Percentiles rank a stretch among this genome's conserved stretches.
These are phyloP conservation scores for Melieria picta DNA, from an alignment of 2,888 invertebrate genomes.

Conservation along the genomic window DNA sequence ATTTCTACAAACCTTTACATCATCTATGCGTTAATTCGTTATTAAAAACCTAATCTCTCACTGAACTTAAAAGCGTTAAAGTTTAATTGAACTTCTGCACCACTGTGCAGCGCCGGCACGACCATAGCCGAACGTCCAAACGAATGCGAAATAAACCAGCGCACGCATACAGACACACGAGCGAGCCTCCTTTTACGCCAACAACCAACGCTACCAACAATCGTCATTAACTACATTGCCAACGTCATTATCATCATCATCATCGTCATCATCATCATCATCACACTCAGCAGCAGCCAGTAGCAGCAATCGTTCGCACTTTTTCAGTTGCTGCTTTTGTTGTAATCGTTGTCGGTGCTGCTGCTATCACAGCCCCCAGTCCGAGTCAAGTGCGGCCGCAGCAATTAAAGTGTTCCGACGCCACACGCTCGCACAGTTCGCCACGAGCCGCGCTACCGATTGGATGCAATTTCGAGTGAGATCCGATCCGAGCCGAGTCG, in stretches of 20 bases:
- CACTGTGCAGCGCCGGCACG: too few relatives aligned
- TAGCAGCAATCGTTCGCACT: constrained; percentile 2
- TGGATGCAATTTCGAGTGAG: constrained; percentile 33
- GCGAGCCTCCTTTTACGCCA: background rate
- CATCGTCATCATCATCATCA: too few relatives aligned
- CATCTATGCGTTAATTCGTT: too few relatives aligned
- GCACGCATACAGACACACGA: background rate
- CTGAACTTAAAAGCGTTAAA: too few relatives aligned
- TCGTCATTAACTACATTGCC: background rate
- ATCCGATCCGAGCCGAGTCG: too few relatives aligned
- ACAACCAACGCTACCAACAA: background rate
- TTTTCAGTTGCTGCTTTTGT: constrained; percentile 9
- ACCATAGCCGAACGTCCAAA: too few relatives aligned
- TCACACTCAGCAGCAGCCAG: background rate
- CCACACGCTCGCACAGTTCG: constrained; percentile 44
- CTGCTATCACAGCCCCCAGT: constrained; percentile 28
- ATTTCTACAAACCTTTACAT: too few relatives aligned
- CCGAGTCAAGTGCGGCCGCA: constrained; percentile 4
- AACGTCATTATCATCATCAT: too few relatives aligned
- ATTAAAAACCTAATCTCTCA: too few relatives aligned
- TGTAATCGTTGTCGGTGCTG: constrained; percentile 10
- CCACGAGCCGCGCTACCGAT: constrained; percentile 43
- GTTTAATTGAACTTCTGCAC: too few relatives aligned
- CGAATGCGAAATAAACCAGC: too few relatives aligned
- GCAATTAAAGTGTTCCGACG: constrained; percentile 42